Percentiles rank a stretch among this genome's conserved stretches.
Conservation (phyloP, 2,113 vertebrate genomes). For the Mohoua ochrocephala region DNA sequence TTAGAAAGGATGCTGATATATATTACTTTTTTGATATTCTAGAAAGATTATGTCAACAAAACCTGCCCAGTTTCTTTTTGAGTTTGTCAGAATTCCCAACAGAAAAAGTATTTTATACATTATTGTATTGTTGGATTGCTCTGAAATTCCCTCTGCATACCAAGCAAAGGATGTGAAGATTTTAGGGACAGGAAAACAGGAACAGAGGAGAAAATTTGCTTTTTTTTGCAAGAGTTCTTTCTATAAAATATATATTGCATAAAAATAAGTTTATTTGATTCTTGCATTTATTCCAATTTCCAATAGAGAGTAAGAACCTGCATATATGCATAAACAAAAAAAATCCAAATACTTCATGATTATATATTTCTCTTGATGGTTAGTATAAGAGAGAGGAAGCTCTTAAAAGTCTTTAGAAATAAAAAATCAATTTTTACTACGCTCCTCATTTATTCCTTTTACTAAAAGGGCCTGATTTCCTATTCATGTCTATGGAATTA, state of each 20-base stretch:
- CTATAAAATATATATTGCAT: not conserved
- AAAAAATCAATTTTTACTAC: not conserved
- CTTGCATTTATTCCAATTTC: not conserved
- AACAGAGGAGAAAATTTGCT: not conserved
- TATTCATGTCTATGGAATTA: not conserved
- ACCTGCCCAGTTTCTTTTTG: not conserved
- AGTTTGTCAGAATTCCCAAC: not conserved
- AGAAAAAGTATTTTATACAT: not conserved
- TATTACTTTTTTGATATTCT: not conserved
- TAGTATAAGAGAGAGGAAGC: not conserved
- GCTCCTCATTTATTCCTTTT: not conserved
- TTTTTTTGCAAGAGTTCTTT: not conserved
- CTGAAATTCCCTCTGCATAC: not conserved
- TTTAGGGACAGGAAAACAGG: not conserved
- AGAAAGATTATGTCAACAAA: not conserved
- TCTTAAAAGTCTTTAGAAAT: not conserved
- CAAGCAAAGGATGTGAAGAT: not conserved
- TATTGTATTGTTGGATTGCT: not conserved
- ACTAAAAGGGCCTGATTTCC: not conserved
- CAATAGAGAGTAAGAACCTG: not conserved
- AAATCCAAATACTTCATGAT: not conserved
- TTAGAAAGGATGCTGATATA: not conserved
- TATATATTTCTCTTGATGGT: not conserved
- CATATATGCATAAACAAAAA: not conserved
- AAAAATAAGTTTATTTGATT: not conserved